These are phyloP conservation scores for Agapornis canus DNA, from an alignment of 2,797 vertebrate genomes.

Conservation along the genomic window DNA sequence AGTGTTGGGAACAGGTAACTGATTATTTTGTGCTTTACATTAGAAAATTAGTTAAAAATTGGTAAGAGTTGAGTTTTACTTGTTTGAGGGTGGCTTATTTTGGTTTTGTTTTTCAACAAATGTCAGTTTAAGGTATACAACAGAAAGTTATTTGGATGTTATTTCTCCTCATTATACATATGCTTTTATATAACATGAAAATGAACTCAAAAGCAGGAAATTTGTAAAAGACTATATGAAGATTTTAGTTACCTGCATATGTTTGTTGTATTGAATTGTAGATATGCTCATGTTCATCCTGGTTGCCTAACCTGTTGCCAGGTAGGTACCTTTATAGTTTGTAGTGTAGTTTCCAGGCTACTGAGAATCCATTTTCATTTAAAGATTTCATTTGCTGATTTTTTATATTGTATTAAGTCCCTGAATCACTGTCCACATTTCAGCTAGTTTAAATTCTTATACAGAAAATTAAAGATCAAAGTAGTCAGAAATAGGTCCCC, in stretches of 20 bases:
- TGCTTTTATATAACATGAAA: background rate
- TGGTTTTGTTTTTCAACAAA: background rate
- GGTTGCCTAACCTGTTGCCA: background rate
- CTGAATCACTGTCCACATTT: background rate
- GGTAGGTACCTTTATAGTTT: background rate
- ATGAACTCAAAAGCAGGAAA: background rate
- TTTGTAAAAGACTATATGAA: background rate
- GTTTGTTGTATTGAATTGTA: background rate
- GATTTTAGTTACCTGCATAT: background rate
- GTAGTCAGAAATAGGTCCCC: background rate
- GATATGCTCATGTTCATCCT: background rate
- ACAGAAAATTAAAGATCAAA: background rate
- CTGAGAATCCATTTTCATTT: background rate
- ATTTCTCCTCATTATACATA: background rate
- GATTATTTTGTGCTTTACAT: background rate
- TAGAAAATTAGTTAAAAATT: background rate
- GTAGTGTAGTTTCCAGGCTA: background rate
- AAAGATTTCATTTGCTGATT: background rate
- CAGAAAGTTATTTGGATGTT: background rate
- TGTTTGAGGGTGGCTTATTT: background rate
- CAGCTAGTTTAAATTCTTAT: background rate
- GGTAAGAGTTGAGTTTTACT: background rate
- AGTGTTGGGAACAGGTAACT: constrained; percentile 98
- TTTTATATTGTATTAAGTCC: background rate
- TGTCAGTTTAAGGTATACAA: background rate